Conservation (phyloP, 2,888 invertebrate genomes). For the Ellobium chinense region DNA sequence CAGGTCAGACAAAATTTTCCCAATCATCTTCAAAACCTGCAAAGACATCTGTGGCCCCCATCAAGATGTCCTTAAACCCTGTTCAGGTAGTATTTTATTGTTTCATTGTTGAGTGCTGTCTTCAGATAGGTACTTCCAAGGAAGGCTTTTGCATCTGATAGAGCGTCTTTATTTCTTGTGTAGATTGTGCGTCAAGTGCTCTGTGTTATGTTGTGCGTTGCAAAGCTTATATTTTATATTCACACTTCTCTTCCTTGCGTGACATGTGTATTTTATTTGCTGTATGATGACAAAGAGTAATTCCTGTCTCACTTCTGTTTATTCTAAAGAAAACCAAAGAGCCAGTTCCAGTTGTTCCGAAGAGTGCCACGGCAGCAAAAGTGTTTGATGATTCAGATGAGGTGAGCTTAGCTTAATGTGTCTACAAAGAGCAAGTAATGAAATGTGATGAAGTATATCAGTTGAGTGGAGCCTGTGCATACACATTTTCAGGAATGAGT, state of each 20-base stretch:
- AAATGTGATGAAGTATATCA: no score
- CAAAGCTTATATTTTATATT: no score
- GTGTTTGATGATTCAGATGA: slow-evolving; percentile 69
- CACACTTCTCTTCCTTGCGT: no score
- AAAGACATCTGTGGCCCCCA: slow-evolving; percentile 13
- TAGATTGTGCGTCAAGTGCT: no score
- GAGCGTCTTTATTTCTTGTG: no score
- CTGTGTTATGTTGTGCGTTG: no score
- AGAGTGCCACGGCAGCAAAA: slow-evolving; percentile 64
- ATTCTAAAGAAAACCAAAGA: slow-evolving; percentile 50
- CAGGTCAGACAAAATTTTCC: background rate
- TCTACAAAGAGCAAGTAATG: no score
- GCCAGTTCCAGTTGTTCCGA: slow-evolving; percentile 55
- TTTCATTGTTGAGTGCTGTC: background rate
- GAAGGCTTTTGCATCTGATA: no score
- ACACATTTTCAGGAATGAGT: no score
- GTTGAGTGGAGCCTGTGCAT: no score
- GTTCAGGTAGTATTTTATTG: slow-evolving; percentile 10
- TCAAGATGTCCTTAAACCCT: slow-evolving; percentile 41
- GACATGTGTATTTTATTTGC: no score
- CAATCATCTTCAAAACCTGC: slow-evolving; percentile 2
- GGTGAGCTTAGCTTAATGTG: slow-evolving; percentile 53
- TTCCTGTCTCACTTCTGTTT: slow-evolving; percentile 6
- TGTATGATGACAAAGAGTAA: background rate
- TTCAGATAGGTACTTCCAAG: no score